Conservation (phyloP, 1,140 invertebrate genomes). For the Orchestia grillus region DNA sequence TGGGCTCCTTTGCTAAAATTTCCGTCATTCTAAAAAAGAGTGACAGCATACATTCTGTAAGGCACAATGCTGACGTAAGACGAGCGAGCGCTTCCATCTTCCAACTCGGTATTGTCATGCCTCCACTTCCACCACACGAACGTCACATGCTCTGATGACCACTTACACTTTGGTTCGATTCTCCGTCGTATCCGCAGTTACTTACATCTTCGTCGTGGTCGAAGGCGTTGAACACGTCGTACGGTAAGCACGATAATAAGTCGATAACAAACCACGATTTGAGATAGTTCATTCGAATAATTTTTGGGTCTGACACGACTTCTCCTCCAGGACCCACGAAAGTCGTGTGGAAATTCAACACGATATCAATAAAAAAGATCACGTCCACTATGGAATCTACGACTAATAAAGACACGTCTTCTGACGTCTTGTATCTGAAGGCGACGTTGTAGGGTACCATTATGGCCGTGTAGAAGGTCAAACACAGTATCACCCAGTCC, state of each 20-base stretch:
- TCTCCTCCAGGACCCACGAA: slow-evolving; percentile 98
- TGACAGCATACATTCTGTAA: no score
- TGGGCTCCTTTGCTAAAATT: no score
- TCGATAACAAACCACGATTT: slow-evolving; percentile 99
- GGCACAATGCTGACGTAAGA: neutral
- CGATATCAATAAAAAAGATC: slow-evolving; percentile 99
- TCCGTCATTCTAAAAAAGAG: no score
- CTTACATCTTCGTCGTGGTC: slow-evolving; percentile 98
- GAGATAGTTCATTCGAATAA: slow-evolving; percentile 98
- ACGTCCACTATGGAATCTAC: slow-evolving; percentile 99
- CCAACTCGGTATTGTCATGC: neutral
- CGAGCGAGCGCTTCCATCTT: neutral
- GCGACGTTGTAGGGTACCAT: slow-evolving; percentile 99
- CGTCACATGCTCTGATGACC: slow-evolving; percentile 13
- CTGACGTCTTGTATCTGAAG: slow-evolving; percentile 99
- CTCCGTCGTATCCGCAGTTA: slow-evolving; percentile 69
- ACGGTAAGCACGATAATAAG: slow-evolving; percentile 97
- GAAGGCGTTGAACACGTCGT: slow-evolving; percentile 99
- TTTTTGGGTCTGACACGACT: slow-evolving; percentile 97
- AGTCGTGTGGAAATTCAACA: slow-evolving; percentile 99
- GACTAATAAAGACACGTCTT: slow-evolving; percentile 96
- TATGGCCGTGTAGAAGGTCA: slow-evolving; percentile 99
- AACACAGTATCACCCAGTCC: slow-evolving; percentile 99
- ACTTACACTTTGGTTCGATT: slow-evolving; percentile 71
- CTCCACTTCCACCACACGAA: neutral